Evolutionary conservation across 1,140 invertebrate species (phyloP).

Genomic region (Caenorhabditis remanei): DNA sequence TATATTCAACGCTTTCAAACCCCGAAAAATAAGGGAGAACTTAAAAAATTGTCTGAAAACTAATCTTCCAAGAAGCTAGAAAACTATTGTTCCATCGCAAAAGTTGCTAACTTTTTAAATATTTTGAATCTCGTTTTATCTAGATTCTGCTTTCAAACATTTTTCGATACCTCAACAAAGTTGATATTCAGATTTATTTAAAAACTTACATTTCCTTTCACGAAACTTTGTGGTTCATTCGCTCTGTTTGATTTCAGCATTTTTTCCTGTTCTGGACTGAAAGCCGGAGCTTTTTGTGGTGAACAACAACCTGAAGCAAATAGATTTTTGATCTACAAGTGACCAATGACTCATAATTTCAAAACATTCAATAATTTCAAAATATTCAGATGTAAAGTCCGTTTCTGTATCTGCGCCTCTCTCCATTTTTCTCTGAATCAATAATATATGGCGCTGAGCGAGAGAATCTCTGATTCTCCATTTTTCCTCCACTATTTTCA

Average conservation of each 20-base stretch:
- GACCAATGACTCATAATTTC: slow-evolving; percentile 8
- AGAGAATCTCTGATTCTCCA: background rate
- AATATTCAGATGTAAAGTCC: slow-evolving; percentile 1
- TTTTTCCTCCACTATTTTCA: slow-evolving; percentile 14
- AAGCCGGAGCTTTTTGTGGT: slow-evolving; percentile 22
- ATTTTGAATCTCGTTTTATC: no score
- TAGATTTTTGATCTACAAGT: background rate
- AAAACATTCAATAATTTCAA: background rate
- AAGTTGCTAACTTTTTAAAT: no score
- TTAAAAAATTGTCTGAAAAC: no score
- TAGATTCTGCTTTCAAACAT: no score
- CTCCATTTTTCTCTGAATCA: slow-evolving; percentile 12
- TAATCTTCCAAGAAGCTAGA: no score
- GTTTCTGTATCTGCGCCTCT: background rate
- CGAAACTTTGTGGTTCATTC: slow-evolving; percentile 42
- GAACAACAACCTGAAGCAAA: background rate
- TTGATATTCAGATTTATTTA: background rate
- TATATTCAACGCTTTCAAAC: no score
- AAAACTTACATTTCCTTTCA: slow-evolving; percentile 39
- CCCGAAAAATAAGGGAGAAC: no score
- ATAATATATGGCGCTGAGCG: background rate
- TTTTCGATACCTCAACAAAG: background rate
- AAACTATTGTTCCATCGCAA: no score
- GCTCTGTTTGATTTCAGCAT: slow-evolving; percentile 47
- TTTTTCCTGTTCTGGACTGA: slow-evolving; percentile 47